Base-by-base conservation (phyloP, 2,113 vertebrate species). In the Cyanoderma ruficeps region DNA sequence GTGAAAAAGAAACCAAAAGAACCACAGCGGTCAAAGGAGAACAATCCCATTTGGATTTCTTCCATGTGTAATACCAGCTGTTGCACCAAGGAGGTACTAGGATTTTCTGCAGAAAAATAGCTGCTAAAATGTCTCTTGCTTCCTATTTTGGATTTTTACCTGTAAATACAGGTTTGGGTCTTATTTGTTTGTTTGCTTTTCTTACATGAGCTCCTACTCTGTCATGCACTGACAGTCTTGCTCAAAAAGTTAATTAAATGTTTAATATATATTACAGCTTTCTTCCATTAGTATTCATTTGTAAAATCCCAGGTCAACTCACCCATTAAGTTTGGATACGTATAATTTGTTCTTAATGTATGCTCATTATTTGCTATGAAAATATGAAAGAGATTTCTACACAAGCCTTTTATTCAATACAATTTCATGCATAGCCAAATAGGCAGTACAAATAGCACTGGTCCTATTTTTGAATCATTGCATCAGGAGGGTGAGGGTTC, bases 311-410 rank as follows among this genome's bases (percentile, higher is more conserved):
- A 60, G 61, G 42, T 78, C 77, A 92, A 72, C 46, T 96, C 75
- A 95, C 22, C 64, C 53, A 96, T 89, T 97, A 92, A 95, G 71
- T 91, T 92, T 72, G 91, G 83, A 76, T 88, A 92, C 3, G 71
- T 61, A 47, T 93, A 96, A 97, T 96, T 96, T 97, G 31, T 84
- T 95, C 76, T 93, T 80, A 96, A 96, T 87, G 42, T 92, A 61
- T 83, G 76, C 57, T 95, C 61, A 97, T 92, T 97, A 96, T 97
- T 94, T 96, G 61, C 92, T 89, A 81, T 78, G 57, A 90, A 92
- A 96, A 93, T 75, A 35, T 89, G 61, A 83, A 95, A 89, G 31
- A 90, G 77, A 82, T 85, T 90, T 82, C 92, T 92, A 52, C 39
- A 78, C 61, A 86, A 93, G 89, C 75, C 20, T 93, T 94, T 93